These are phyloP conservation scores for Sinelater perroti DNA, from an alignment of 2,888 invertebrate species.

Conservation along the genomic window DNA sequence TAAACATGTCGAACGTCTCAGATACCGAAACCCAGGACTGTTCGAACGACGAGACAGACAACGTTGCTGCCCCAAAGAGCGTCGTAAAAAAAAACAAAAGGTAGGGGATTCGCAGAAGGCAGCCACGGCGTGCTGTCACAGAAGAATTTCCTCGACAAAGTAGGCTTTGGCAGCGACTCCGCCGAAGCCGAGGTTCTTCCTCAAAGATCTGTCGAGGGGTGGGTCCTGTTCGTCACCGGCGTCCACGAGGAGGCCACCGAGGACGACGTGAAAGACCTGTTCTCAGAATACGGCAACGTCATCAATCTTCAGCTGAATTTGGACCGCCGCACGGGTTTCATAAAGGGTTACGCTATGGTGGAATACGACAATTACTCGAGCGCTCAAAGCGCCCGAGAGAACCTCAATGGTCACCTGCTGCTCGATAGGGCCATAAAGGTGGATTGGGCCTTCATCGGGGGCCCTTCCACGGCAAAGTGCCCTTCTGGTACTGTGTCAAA, in stretches of 20 bases:
- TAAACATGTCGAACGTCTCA: constrained; percentile 84
- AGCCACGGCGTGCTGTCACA: constrained; percentile 56
- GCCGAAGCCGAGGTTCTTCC: constrained; percentile 6
- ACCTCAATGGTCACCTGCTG: constrained; percentile 85
- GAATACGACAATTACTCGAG: constrained; percentile 96
- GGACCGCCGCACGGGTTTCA: constrained; percentile 93
- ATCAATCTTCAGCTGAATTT: constrained; percentile 95
- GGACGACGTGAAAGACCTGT: constrained; percentile 94
- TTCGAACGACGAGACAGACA: constrained; percentile 89
- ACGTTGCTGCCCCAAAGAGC: constrained; percentile 77
- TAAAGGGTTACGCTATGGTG: constrained; percentile 91
- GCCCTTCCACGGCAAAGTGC: too few relatives aligned
- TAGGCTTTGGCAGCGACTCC: neutral
- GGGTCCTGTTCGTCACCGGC: constrained; percentile 96
- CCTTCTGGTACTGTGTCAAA: too few relatives aligned
- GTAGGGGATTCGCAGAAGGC: constrained; percentile 77
- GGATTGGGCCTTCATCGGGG: constrained; percentile 95
- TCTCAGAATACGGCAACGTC: constrained; percentile 94
- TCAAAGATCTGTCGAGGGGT: constrained; percentile 82
- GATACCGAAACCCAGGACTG: constrained; percentile 89
- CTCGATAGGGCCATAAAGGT: constrained; percentile 90
- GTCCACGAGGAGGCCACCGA: constrained; percentile 98
- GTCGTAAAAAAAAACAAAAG: constrained; percentile 90
- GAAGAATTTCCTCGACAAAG: constrained; percentile 15
- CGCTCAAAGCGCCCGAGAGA: constrained; percentile 88